Conservation (phyloP, 2,888 invertebrate genomes). For the Dorcus hopei region DNA sequence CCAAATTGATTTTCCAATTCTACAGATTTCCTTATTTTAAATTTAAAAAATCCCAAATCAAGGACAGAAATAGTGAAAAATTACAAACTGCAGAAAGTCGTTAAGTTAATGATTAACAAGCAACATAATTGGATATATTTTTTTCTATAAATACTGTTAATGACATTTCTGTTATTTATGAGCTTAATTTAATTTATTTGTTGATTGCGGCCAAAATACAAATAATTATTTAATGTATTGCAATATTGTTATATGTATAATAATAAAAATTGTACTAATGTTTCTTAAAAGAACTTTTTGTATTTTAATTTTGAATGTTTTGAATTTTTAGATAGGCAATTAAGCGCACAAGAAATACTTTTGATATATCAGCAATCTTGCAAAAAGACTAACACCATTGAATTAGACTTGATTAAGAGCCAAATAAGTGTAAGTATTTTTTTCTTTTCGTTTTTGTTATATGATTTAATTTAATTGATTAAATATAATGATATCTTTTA, state of each 20-base stretch:
- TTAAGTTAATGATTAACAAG: too few species aligned
- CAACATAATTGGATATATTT: too few species aligned
- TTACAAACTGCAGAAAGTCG: too few species aligned
- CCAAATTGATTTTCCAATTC: too few species aligned
- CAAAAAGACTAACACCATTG: slow-evolving; percentile 23
- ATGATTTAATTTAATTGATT: neutral
- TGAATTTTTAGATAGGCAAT: neutral
- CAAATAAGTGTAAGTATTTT: slow-evolving; percentile 22
- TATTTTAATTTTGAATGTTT: neutral
- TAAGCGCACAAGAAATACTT: slow-evolving; percentile 19
- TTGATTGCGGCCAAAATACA: too few species aligned
- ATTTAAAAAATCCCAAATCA: too few species aligned
- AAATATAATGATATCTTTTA: slow-evolving; percentile 22
- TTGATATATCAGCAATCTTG: slow-evolving; percentile 23
- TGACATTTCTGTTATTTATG: too few species aligned
- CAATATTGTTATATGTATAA: neutral
- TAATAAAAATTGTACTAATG: too few species aligned
- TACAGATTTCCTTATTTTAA: too few species aligned
- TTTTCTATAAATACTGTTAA: too few species aligned
- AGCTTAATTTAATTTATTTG: too few species aligned
- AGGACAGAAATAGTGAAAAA: too few species aligned
- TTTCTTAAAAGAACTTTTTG: neutral
- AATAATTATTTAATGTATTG: neutral
- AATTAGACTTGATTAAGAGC: slow-evolving; percentile 24
- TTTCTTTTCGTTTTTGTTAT: neutral